These are phyloP conservation scores for Drosophila falleni DNA, from an alignment of 2,888 invertebrate species.

Conservation along the genomic window DNA sequence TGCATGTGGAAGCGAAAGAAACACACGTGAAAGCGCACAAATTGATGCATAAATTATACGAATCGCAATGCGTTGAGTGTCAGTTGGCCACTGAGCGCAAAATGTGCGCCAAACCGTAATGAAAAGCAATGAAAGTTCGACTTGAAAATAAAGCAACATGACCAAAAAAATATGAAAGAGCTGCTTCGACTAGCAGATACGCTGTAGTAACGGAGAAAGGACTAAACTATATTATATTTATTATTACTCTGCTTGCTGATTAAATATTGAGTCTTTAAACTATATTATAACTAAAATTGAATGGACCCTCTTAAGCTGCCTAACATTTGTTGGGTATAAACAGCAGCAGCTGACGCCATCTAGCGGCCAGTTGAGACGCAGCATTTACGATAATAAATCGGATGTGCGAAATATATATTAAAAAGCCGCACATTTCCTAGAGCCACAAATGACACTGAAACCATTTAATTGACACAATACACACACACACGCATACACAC, in stretches of 20 bases:
- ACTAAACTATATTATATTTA: neutral
- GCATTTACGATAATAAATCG: slow-evolving; percentile 23
- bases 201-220: neutral
- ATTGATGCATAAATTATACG: slow-evolving; percentile 74
- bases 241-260: neutral
- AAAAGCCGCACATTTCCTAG: slow-evolving; percentile 39
- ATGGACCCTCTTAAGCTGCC: neutral
- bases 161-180: neutral
- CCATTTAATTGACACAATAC: slow-evolving; percentile 46
- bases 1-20: slow-evolving; percentile 22
- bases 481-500: slow-evolving; percentile 6
- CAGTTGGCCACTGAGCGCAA: slow-evolving; percentile 62
- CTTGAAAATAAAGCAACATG: slow-evolving; percentile 37
- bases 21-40: slow-evolving; percentile 42
- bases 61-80: slow-evolving; percentile 76
- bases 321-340: neutral
- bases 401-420: slow-evolving; percentile 26
- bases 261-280: neutral
- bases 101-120: slow-evolving; percentile 60
- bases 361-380: slow-evolving; percentile 10
- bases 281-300: neutral
- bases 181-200: neutral
- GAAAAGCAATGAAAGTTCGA: slow-evolving; percentile 58
- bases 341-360: slow-evolving; percentile 45
- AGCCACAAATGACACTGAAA: slow-evolving; percentile 42